Conservation (phyloP, 2,888 invertebrate genomes). For the Trachelus iudaicus region DNA sequence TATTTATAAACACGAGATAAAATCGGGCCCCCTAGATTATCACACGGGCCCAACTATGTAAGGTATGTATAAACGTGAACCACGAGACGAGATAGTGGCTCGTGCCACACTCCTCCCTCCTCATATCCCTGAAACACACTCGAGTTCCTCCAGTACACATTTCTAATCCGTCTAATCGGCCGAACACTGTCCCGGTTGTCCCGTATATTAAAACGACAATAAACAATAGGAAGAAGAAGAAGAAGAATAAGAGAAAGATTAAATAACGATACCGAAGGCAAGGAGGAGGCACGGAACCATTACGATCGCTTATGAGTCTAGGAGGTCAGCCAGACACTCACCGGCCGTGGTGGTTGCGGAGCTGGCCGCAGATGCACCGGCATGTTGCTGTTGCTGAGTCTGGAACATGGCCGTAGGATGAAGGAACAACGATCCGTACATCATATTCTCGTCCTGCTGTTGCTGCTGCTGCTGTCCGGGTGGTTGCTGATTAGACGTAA, state of each 20-base stretch:
- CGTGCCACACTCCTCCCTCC: not conserved
- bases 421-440: slow-evolving; percentile 64
- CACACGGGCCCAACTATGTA: slow-evolving; percentile 59
- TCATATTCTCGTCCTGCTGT: slow-evolving; percentile 65
- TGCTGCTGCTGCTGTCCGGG: slow-evolving; percentile 66
- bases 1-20: slow-evolving; percentile 34
- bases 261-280: no score
- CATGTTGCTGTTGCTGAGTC: slow-evolving; percentile 63
- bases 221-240: not conserved
- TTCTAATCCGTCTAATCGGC: not conserved
- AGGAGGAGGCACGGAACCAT: slow-evolving; percentile 6
- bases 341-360: slow-evolving; percentile 65
- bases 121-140: not conserved
- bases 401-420: slow-evolving; percentile 70
- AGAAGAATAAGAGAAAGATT: not conserved
- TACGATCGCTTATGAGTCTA: slow-evolving; percentile 57
- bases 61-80: slow-evolving; percentile 25
- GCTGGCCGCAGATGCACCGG: slow-evolving; percentile 54
- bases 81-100: slow-evolving; percentile 19
- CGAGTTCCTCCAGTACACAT: not conserved
- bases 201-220: not conserved
- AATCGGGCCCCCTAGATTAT: slow-evolving; percentile 60
- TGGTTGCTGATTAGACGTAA: slow-evolving; percentile 54
- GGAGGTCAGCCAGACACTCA: slow-evolving; percentile 66
- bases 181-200: not conserved